These are phyloP conservation scores for Chrysolina haemoptera DNA, from an alignment of 2,888 invertebrate species.

Conservation along the genomic window DNA sequence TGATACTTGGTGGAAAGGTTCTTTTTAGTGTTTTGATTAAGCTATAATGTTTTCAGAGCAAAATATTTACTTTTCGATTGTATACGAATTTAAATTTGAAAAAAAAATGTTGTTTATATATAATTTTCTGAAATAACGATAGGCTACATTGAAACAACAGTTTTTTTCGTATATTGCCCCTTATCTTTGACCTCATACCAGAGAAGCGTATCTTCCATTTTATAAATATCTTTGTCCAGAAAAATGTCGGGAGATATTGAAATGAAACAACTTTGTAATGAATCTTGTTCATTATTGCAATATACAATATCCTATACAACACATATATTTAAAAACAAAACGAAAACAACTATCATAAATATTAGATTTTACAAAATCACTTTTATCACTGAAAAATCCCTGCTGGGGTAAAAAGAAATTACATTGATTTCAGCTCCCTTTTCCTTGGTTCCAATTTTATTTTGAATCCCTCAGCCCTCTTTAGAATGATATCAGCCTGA, in stretches of 20 bases:
- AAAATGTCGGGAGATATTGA: neutral
- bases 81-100: too few relatives aligned
- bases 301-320: slow-evolving; percentile 16
- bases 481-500: slow-evolving; percentile 82
- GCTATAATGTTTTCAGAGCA: too few relatives aligned
- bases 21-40: too few relatives aligned
- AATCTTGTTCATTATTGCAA: slow-evolving; percentile 43
- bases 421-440: slow-evolving; percentile 37
- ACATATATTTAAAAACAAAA: slow-evolving; percentile 34
- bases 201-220: too few relatives aligned
- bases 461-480: slow-evolving; percentile 81
- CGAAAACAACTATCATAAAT: slow-evolving; percentile 37
- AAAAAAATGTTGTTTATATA: too few relatives aligned
- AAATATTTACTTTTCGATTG: too few relatives aligned
- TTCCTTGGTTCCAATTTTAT: slow-evolving; percentile 81
- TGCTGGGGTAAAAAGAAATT: slow-evolving; percentile 16
- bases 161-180: too few relatives aligned
- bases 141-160: too few relatives aligned
- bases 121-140: too few relatives aligned
- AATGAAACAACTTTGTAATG: slow-evolving; percentile 37
- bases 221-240: too few relatives aligned
- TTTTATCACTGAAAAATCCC: neutral
- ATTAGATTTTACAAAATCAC: slow-evolving; percentile 26
- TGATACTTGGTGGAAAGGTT: too few relatives aligned
- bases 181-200: too few relatives aligned